phyloP scores from a whole-genome alignment of 1,140 invertebrate genomes.

The Drosophila varians region DNA sequence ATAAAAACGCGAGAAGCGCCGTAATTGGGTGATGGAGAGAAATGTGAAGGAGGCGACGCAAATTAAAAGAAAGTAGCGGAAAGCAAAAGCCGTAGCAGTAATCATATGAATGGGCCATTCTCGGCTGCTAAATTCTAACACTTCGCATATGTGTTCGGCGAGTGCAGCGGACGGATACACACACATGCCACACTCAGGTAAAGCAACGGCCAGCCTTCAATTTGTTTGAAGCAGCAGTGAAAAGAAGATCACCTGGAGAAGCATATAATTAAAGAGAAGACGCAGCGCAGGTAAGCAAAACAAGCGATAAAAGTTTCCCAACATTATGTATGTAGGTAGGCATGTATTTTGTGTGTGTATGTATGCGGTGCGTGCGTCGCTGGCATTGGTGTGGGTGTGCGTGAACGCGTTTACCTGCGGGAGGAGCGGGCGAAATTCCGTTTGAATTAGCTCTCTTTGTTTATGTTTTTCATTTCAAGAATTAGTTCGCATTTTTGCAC shows the following conservation, averaged over 20 bases:
- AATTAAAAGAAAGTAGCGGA: conserved; percentile 33
- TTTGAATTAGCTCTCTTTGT: conserved; percentile 51
- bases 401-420: conserved; percentile 39
- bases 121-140: conserved; percentile 61
- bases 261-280: conserved; percentile 21
- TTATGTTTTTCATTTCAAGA: conserved; percentile 63
- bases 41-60: conserved; percentile 35
- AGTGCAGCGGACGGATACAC: conserved; percentile 25
- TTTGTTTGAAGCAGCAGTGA: conserved; percentile 46
- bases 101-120: conserved; percentile 62
- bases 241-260: conserved; percentile 15
- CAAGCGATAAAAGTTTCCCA: conserved; percentile 46
- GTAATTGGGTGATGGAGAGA: conserved; percentile 16
- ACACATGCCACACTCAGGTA: conserved; percentile 24
- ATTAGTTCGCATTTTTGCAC: conserved; percentile 61
- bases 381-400: conserved; percentile 24
- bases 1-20: conserved; percentile 54
- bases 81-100: conserved; percentile 37
- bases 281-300: conserved; percentile 64
- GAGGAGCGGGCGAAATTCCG: conserved; percentile 3
- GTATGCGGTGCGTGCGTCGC: conserved; percentile 40
- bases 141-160: conserved; percentile 26
- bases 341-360: conserved; percentile 37
- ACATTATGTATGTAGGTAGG: conserved; percentile 17
- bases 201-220: conserved; percentile 19